These are phyloP conservation scores for Pherbina coryleti DNA, from an alignment of 2,888 invertebrate genomes.

Conservation along the genomic window DNA sequence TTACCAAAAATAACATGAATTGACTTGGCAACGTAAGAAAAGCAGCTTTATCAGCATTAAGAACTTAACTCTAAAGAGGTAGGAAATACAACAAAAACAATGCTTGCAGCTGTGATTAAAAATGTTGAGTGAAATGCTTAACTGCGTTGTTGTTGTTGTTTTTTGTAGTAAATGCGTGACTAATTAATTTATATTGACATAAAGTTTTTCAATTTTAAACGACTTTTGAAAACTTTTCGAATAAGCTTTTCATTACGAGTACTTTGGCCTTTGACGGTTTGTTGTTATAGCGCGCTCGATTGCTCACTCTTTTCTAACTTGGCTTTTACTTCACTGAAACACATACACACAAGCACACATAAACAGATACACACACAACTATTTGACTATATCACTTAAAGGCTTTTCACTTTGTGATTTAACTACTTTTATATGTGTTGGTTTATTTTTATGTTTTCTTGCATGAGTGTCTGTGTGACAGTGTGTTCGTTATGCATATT, in stretches of 20 bases:
- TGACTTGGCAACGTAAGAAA: neutral
- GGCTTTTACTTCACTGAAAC: no score
- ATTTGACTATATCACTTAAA: no score
- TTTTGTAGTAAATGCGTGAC: neutral
- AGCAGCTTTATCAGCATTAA: neutral
- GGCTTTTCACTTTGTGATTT: neutral
- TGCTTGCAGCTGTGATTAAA: no score
- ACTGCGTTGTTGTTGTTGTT: neutral
- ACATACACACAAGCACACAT: no score
- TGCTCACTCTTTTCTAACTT: no score
- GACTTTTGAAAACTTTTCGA: neutral
- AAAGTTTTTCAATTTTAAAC: slow-evolving; percentile 9
- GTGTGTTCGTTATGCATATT: neutral
- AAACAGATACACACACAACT: no score
- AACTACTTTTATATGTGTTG: neutral
- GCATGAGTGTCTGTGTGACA: neutral
- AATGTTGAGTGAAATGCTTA: neutral
- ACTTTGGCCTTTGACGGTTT: no score
- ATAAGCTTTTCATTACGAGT: no score
- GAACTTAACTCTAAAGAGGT: neutral
- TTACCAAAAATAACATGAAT: neutral
- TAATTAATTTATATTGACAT: slow-evolving; percentile 29
- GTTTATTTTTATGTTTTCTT: neutral
- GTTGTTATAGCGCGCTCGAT: no score
- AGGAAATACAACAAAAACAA: no score